Evolutionary conservation across 2,797 vertebrate species (phyloP).

Genomic region (Leptoclinus maculatus): DNA sequence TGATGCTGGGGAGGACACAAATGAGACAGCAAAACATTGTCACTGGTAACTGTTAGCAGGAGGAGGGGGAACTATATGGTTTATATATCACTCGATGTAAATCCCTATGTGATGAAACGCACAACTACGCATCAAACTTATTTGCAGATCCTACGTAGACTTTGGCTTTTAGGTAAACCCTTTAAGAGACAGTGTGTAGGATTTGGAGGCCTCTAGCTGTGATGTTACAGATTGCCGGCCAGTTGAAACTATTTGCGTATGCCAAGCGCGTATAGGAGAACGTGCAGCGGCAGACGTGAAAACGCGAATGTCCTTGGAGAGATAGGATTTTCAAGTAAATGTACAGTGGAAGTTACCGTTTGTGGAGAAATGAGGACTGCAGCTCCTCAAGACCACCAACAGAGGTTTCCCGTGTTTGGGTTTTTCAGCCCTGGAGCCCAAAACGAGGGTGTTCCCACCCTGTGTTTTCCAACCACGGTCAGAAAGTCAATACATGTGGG

Average conservation of each 20-base stretch:
- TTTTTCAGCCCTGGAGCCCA: too few species aligned
- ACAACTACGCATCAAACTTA: background rate
- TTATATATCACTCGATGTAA: background rate
- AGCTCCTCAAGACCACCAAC: too few species aligned
- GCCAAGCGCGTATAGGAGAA: too few species aligned
- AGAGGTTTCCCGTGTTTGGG: too few species aligned
- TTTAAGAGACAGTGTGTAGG: background rate
- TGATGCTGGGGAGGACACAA: conserved; percentile 78
- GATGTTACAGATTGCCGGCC: background rate
- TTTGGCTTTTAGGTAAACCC: background rate
- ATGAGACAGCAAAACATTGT: background rate
- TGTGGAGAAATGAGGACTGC: too few species aligned
- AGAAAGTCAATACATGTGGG: too few species aligned
- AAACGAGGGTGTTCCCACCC: too few species aligned
- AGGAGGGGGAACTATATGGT: background rate
- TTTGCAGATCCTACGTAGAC: background rate
- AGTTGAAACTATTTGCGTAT: too few species aligned
- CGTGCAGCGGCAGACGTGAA: too few species aligned
- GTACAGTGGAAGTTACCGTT: too few species aligned
- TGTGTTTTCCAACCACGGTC: too few species aligned
- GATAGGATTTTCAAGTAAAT: background rate
- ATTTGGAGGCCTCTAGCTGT: background rate
- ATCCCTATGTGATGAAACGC: background rate
- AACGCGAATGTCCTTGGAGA: too few species aligned
- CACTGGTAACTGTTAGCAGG: background rate